Conservation (phyloP, 2,113 vertebrate species). For the Dromaius novaehollandiae region DNA sequence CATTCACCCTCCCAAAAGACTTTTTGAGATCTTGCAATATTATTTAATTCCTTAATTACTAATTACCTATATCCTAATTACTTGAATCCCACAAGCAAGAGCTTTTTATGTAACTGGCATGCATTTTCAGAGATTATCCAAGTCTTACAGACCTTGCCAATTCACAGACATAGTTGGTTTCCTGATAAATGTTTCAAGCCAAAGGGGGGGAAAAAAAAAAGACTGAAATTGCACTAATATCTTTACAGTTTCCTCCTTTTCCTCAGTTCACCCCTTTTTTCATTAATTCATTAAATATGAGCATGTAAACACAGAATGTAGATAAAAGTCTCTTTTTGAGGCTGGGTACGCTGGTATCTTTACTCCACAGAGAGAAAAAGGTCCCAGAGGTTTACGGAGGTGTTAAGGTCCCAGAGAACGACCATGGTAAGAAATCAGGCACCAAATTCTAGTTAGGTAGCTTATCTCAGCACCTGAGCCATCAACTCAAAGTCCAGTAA, state of each 20-base stretch:
- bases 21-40: background rate
- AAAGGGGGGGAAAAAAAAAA: too few species aligned
- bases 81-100: background rate
- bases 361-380: background rate
- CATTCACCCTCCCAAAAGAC: background rate
- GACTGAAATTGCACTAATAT: background rate
- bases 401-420: background rate
- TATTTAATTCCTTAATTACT: conserved; percentile 42
- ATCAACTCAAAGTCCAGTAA: background rate
- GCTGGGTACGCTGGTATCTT: background rate
- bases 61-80: background rate
- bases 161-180: background rate
- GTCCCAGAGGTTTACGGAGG: background rate
- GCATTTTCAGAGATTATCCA: background rate
- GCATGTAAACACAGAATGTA: background rate
- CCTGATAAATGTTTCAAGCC: background rate
- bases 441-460: background rate
- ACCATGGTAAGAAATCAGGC: background rate
- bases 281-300: background rate
- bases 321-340: background rate
- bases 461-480: background rate
- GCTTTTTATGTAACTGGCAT: background rate
- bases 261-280: background rate
- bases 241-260: background rate
- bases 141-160: conserved; percentile 10